Evolutionary conservation across 1,140 invertebrate species (phyloP).

Genomic region (Sycophaga agraensis): DNA sequence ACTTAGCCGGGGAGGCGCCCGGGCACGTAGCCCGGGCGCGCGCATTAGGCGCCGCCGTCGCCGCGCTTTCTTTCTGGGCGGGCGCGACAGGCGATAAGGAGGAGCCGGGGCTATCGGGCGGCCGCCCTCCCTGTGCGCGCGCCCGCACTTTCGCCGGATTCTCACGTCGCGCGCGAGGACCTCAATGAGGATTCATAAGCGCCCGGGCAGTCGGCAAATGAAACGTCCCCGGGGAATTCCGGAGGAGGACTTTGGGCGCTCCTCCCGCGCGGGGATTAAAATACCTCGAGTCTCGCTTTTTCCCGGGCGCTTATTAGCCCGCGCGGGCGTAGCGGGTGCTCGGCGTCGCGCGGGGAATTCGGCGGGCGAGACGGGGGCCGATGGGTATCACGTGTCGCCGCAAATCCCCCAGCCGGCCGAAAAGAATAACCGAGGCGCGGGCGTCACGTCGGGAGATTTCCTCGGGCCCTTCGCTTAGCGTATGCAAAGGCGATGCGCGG

Average conservation of each 20-base stretch:
- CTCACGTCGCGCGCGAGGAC: background rate
- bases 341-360: too few species aligned
- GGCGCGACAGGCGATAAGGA: conserved; percentile 36
- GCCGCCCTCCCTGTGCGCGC: too few species aligned
- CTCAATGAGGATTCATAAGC: conserved; percentile 24
- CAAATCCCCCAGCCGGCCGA: background rate
- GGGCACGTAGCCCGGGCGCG: conserved; percentile 13
- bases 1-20: conserved; percentile 10
- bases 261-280: too few species aligned
- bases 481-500: conserved; percentile 9
- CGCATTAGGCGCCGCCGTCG: conserved; percentile 9
- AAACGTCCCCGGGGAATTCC: too few species aligned
- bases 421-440: background rate
- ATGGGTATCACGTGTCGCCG: background rate
- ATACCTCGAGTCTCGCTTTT: too few species aligned
- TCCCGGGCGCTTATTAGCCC: too few species aligned
- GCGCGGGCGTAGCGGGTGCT: too few species aligned
- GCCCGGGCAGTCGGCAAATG: too few species aligned
- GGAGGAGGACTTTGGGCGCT: too few species aligned
- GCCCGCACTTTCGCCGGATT: conserved; percentile 16
- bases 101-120: too few species aligned
- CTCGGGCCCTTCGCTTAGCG: too few species aligned
- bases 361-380: too few species aligned
- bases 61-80: conserved; percentile 31
- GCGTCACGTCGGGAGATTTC: background rate